phyloP scores from a whole-genome alignment of 2,797 vertebrate species.

The Vespertilio murinus region DNA sequence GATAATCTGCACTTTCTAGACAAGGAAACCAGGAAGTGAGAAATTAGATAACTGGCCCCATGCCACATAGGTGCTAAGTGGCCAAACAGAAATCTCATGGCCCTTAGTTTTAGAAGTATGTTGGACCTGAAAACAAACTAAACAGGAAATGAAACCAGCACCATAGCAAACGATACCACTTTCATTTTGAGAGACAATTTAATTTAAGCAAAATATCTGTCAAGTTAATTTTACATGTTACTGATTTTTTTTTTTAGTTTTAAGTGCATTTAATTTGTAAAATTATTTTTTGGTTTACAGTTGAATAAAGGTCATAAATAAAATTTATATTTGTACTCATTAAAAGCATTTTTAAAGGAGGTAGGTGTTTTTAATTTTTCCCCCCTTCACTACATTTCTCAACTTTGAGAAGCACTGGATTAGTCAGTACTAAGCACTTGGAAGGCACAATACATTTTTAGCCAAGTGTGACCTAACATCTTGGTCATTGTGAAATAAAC shows the following conservation, averaged over 20 bases:
- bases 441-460: constrained; percentile 30
- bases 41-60: neutral
- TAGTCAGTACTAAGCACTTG: neutral
- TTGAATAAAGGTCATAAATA: neutral
- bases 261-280: neutral
- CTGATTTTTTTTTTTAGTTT: neutral
- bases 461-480: neutral
- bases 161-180: neutral
- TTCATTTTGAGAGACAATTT: neutral
- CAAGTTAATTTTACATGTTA: neutral
- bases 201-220: constrained; percentile 10
- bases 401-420: neutral
- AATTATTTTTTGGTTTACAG: neutral
- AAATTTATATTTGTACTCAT: neutral
- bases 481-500: constrained; percentile 5
- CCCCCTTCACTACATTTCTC: neutral
- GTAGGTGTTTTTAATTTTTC: neutral
- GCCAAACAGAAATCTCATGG: neutral
- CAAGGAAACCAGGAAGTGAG: neutral
- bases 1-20: neutral
- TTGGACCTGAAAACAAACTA: neutral
- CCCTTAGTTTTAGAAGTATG: neutral
- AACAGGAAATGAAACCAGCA: neutral
- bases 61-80: neutral
- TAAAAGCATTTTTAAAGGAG: neutral